Evolutionary conservation across 2,888 invertebrate genomes (phyloP).

Genomic region (Eulithis testata): DNA sequence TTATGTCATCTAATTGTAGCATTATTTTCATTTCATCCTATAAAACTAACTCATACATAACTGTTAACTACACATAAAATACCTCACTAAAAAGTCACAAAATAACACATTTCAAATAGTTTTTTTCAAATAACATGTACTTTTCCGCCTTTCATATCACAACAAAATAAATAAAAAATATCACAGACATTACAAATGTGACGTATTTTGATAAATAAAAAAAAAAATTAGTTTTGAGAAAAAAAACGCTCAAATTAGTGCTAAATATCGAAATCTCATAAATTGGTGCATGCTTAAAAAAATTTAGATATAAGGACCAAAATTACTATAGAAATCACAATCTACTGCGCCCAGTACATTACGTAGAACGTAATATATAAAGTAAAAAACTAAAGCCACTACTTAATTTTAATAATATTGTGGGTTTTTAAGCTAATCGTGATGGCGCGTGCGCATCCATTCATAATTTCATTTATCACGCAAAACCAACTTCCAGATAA

Average conservation of each 20-base stretch:
- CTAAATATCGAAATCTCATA: not conserved
- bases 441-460: too few relatives aligned
- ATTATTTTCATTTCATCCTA: constrained; percentile 9
- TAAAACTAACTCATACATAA: not conserved
- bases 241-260: constrained; percentile 13
- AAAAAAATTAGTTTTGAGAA: not conserved
- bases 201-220: not conserved
- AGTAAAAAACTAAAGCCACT: not conserved
- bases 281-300: constrained; percentile 5
- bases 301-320: not conserved
- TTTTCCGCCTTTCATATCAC: constrained; percentile 20
- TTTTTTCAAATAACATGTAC: not conserved
- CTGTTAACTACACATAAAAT: constrained; percentile 3
- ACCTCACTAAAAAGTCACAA: constrained; percentile 15
- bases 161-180: not conserved
- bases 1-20: constrained; percentile 15
- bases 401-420: not conserved
- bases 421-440: too few relatives aligned
- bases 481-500: too few relatives aligned
- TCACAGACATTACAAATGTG: too few relatives aligned
- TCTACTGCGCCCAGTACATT: not conserved
- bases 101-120: constrained; percentile 3
- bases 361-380: not conserved
- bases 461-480: too few relatives aligned
- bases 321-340: not conserved